phyloP scores from a whole-genome alignment of 2,797 vertebrate genomes.

The Loris lydekkerianus region DNA sequence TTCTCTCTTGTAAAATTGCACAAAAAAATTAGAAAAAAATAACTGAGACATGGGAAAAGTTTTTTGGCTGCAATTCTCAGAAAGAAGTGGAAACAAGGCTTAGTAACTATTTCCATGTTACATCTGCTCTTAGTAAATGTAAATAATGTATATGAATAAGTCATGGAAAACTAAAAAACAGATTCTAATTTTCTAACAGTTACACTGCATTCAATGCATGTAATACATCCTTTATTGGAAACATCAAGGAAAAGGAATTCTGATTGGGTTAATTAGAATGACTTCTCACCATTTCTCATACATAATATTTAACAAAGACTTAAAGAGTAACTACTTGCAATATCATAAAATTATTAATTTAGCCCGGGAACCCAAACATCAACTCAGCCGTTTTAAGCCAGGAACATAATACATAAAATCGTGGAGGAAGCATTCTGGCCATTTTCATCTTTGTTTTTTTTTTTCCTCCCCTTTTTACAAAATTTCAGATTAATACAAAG shows the following conservation, averaged over 20 bases:
- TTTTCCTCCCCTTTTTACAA: too few species aligned
- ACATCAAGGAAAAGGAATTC: neutral
- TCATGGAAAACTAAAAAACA: neutral
- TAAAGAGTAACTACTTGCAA: neutral
- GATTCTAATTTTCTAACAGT: neutral
- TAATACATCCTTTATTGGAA: neutral
- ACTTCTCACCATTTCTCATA: neutral
- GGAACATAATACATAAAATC: neutral
- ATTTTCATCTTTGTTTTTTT: neutral
- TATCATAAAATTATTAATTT: neutral
- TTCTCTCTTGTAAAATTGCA: neutral
- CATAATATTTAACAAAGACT: neutral
- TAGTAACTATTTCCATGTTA: neutral
- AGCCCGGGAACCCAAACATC: neutral
- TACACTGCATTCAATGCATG: neutral
- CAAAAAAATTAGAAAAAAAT: neutral
- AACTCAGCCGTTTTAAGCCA: neutral
- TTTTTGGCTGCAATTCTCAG: neutral
- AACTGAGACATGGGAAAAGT: neutral
- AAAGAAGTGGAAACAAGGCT: neutral
- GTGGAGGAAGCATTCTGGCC: neutral
- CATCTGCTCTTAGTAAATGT: neutral
- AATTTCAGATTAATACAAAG: too few species aligned
- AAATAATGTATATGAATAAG: neutral
- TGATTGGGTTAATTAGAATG: neutral